phyloP scores from a whole-genome alignment of 2,888 invertebrate genomes.

The Nezara viridula region DNA sequence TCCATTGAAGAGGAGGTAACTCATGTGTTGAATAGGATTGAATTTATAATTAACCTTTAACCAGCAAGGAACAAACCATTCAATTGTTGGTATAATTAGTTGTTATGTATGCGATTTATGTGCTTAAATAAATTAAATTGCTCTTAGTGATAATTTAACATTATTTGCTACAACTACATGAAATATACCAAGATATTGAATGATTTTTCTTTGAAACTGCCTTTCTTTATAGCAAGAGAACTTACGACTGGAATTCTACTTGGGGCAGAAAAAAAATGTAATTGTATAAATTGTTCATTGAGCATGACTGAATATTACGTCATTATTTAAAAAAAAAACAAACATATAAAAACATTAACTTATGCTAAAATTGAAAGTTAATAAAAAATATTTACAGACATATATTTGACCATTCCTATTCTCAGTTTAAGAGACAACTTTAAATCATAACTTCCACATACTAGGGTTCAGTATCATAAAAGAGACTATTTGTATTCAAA shows the following conservation, averaged over 20 bases:
- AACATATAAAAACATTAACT: neutral
- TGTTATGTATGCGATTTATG: neutral
- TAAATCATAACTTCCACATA: neutral
- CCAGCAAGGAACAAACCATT: neutral
- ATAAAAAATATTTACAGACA: slow-evolving; percentile 1
- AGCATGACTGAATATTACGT: neutral
- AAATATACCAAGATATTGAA: neutral
- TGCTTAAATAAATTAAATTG: neutral
- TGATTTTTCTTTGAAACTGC: neutral
- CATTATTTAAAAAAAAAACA: neutral
- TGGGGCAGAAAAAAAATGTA: neutral
- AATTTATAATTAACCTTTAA: neutral
- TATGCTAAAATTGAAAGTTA: neutral
- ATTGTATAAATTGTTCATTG: neutral
- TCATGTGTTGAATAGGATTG: neutral
- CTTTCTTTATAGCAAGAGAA: neutral
- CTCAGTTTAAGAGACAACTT: neutral
- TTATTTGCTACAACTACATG: neutral
- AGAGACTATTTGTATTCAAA: neutral
- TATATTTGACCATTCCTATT: neutral
- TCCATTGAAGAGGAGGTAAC: neutral
- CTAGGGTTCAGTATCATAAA: neutral
- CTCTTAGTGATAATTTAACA: neutral
- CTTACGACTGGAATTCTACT: neutral
- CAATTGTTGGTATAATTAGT: neutral